phyloP scores from a whole-genome alignment of 2,113 vertebrate species.

The Uropsilus gracilis region DNA sequence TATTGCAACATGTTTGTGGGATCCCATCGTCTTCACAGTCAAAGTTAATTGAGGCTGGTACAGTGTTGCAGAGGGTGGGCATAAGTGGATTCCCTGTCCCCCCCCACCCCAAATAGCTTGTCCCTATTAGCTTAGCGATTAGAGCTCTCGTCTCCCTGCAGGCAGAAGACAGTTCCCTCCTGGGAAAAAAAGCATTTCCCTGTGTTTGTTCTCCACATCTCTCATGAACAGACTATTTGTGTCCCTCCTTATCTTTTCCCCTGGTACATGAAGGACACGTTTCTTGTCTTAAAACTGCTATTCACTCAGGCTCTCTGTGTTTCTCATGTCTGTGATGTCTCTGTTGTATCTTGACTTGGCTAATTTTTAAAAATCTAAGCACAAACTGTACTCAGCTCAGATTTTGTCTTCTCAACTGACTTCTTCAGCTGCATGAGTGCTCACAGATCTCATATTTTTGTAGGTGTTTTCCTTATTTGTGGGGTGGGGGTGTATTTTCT shows the following conservation, averaged over 20 bases:
- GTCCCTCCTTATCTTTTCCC: background rate
- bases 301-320: background rate
- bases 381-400: background rate
- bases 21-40: constrained; percentile 2
- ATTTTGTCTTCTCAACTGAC: background rate
- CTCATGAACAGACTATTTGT: background rate
- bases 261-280: background rate
- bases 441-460: background rate
- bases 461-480: background rate
- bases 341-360: background rate
- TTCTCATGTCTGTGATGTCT: background rate
- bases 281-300: background rate
- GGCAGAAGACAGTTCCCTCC: background rate
- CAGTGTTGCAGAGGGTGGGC: background rate
- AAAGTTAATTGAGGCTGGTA: background rate
- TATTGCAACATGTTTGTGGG: background rate
- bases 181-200: background rate
- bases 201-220: background rate
- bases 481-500: background rate
- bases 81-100: background rate
- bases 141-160: background rate
- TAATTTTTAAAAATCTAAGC: constrained; percentile 22
- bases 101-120: background rate
- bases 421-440: background rate
- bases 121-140: background rate